Evolutionary conservation across 2,113 vertebrate genomes (phyloP).

Genomic region (Malurus melanocephalus): DNA sequence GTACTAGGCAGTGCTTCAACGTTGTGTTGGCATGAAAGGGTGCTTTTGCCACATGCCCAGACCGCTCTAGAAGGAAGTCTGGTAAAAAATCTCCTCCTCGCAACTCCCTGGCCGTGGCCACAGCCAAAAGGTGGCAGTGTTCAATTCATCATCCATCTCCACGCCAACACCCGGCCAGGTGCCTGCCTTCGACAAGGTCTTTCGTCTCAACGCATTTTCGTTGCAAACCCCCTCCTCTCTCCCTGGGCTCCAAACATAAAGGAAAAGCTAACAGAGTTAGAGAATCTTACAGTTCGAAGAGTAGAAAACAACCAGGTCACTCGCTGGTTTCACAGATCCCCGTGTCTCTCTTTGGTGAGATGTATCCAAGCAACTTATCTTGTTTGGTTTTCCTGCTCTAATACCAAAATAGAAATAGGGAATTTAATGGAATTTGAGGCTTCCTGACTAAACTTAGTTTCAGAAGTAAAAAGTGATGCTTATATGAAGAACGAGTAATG

Average conservation of each 20-base stretch:
- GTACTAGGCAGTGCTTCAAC: neutral
- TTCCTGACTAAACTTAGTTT: neutral
- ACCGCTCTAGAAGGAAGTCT: neutral
- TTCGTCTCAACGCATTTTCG: neutral
- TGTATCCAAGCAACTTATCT: neutral
- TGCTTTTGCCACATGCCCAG: neutral
- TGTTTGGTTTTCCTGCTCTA: constrained; percentile 1
- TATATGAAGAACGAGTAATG: neutral
- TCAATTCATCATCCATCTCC: constrained; percentile 54
- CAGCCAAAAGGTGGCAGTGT: constrained; percentile 70
- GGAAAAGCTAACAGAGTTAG: constrained; percentile 8
- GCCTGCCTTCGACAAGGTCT: neutral
- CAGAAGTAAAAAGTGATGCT: neutral
- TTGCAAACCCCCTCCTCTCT: neutral
- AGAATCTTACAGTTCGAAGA: neutral
- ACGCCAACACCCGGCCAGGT: neutral
- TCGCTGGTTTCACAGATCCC: neutral
- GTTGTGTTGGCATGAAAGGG: neutral
- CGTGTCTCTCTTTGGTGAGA: neutral
- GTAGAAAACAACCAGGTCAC: neutral
- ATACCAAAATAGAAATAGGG: neutral
- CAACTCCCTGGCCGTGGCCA: neutral
- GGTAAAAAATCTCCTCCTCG: neutral
- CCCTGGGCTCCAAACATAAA: constrained; percentile 10
- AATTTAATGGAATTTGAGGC: neutral